Evolutionary conservation across 64 coral and sea anemone genomes (phyloP).

Genomic region (Montipora sp.): DNA sequence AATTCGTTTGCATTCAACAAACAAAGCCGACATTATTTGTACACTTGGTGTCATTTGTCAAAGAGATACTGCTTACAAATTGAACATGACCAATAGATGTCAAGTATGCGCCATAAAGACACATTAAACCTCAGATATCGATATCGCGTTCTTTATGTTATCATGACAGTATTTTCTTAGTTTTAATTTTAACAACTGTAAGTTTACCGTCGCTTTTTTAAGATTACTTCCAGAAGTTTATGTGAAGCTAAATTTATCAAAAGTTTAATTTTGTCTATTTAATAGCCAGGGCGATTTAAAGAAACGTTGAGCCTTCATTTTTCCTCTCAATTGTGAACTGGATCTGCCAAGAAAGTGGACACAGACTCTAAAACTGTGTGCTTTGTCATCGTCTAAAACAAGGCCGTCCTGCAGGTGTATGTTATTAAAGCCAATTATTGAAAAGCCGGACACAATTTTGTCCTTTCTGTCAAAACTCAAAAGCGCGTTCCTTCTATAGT

Average conservation of each 20-base stretch:
- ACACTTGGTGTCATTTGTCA: not conserved
- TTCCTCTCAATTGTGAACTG: not conserved
- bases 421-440: slow-evolving; percentile 1
- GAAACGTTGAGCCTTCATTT: not conserved
- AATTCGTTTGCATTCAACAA: not conserved
- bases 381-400: not conserved
- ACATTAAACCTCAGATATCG: slow-evolving; percentile 18
- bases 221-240: not conserved
- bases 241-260: not conserved
- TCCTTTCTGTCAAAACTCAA: not conserved
- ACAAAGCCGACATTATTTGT: slow-evolving; percentile 14
- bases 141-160: not conserved
- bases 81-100: not conserved
- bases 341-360: slow-evolving; percentile 12
- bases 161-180: not conserved
- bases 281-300: not conserved
- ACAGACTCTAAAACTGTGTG: slow-evolving; percentile 13
- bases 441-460: slow-evolving; percentile 33
- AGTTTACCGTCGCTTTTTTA: not conserved
- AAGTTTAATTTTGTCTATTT: not conserved
- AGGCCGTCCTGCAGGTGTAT: not conserved
- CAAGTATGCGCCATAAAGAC: not conserved
- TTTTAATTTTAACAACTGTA: not conserved
- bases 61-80: not conserved
- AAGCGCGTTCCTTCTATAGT: not conserved